A percentile compares a stretch with the other conserved stretches of the same genome.
Conservation (phyloP, 2,113 vertebrate genomes). For the Meriones unguiculatus region DNA sequence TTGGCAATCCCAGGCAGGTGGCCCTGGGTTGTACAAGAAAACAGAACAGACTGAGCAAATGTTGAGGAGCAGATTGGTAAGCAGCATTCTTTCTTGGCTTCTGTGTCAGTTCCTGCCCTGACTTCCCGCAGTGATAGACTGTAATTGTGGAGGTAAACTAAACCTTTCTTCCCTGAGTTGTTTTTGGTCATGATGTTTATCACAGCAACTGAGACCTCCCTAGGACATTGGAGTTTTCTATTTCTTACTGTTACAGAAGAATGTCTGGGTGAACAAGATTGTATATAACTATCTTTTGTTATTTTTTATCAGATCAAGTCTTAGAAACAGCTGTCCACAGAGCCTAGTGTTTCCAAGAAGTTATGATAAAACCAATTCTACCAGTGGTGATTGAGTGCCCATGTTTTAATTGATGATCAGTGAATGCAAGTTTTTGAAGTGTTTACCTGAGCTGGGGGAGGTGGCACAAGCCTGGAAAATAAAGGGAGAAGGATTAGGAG, state of each 20-base stretch:
- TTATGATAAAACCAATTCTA: constrained; percentile 27
- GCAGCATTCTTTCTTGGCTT: too few species aligned
- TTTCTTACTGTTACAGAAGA: constrained; percentile 6
- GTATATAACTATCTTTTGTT: neutral
- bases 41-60: neutral
- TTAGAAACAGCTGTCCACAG: neutral
- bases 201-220: neutral
- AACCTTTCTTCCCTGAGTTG: too few species aligned
- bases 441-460: neutral
- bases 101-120: too few species aligned
- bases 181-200: too few species aligned
- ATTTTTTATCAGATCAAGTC: constrained; percentile 26
- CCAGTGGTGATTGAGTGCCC: neutral
- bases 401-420: neutral
- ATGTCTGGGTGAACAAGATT: constrained; percentile 34
- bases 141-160: too few species aligned
- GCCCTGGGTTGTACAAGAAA: neutral
- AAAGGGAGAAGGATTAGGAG: neutral
- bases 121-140: too few species aligned
- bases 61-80: too few species aligned
- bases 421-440: constrained; percentile 16
- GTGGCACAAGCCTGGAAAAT: neutral
- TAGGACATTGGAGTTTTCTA: neutral
- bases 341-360: neutral
- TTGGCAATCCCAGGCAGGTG: neutral